Conservation (phyloP, 2,797 vertebrate species). For the Chlorospingus semifuscus region DNA sequence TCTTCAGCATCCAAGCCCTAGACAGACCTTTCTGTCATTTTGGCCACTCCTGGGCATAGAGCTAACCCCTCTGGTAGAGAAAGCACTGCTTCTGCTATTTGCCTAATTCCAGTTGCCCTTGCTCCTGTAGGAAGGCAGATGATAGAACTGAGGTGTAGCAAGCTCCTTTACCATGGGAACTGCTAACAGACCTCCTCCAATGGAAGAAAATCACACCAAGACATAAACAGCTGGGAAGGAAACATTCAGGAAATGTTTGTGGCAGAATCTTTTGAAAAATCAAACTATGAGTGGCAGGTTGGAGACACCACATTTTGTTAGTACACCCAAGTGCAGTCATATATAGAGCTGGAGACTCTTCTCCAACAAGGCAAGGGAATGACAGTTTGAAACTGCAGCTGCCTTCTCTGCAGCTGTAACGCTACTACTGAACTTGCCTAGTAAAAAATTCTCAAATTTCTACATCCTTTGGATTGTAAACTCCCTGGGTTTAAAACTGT, state of each 20-base stretch:
- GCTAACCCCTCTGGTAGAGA: neutral
- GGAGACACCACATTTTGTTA: neutral
- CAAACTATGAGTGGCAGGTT: accelerated
- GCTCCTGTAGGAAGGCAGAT: neutral
- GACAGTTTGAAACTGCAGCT: neutral
- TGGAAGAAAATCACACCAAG: neutral
- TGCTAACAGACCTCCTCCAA: neutral
- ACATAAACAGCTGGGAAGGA: neutral
- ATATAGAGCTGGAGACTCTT: neutral
- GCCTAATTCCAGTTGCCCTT: neutral
- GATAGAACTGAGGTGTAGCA: accelerated
- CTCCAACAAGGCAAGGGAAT: neutral
- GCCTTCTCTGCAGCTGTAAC: neutral
- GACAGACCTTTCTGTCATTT: neutral
- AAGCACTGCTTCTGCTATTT: neutral
- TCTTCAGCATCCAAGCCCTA: neutral
- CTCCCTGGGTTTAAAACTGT: neutral
- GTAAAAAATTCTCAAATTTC: neutral
- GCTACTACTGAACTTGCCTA: neutral
- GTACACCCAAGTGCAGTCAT: neutral
- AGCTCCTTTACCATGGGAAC: neutral
- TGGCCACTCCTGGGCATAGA: neutral
- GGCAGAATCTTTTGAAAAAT: neutral
- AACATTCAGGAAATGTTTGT: neutral
- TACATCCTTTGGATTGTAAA: neutral